These are phyloP conservation scores for Apoda limacodes DNA, from an alignment of 2,888 invertebrate species.

Conservation along the genomic window DNA sequence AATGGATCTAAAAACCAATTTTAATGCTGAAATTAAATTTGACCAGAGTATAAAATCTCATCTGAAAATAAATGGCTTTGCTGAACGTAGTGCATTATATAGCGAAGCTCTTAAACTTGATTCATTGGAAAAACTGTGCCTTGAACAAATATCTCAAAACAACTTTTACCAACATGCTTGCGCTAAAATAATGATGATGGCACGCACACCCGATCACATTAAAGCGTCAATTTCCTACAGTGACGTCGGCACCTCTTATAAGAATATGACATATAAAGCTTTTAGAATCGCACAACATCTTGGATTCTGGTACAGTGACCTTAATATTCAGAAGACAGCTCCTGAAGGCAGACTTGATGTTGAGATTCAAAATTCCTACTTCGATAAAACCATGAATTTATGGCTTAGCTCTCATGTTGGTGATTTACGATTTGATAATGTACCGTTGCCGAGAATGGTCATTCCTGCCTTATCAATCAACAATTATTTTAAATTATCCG, in stretches of 20 bases:
- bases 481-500: too few relatives aligned
- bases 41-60: slow-evolving; percentile 58
- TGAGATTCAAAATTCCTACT: slow-evolving; percentile 47
- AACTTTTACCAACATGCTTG: slow-evolving; percentile 70
- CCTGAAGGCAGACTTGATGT: slow-evolving; percentile 60
- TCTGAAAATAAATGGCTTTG: slow-evolving; percentile 51
- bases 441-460: slow-evolving; percentile 38
- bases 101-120: slow-evolving; percentile 55
- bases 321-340: slow-evolving; percentile 47
- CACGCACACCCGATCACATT: slow-evolving; percentile 65
- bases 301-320: slow-evolving; percentile 57
- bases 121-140: slow-evolving; percentile 56
- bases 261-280: slow-evolving; percentile 51
- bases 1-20: slow-evolving; percentile 56
- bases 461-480: too few relatives aligned
- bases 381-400: slow-evolving; percentile 54
- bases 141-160: slow-evolving; percentile 60
- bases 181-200: slow-evolving; percentile 62
- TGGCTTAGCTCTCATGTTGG: slow-evolving; percentile 53
- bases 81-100: slow-evolving; percentile 61
- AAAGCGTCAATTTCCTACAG: slow-evolving; percentile 60
- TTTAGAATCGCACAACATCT: slow-evolving; percentile 52
- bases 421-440: slow-evolving; percentile 49
- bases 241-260: slow-evolving; percentile 50
- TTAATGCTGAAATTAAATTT: slow-evolving; percentile 58